Percentiles rank a stretch among this genome's conserved stretches.
phyloP scores from a whole-genome alignment of 2,113 vertebrate species.

The Rhea americana region DNA sequence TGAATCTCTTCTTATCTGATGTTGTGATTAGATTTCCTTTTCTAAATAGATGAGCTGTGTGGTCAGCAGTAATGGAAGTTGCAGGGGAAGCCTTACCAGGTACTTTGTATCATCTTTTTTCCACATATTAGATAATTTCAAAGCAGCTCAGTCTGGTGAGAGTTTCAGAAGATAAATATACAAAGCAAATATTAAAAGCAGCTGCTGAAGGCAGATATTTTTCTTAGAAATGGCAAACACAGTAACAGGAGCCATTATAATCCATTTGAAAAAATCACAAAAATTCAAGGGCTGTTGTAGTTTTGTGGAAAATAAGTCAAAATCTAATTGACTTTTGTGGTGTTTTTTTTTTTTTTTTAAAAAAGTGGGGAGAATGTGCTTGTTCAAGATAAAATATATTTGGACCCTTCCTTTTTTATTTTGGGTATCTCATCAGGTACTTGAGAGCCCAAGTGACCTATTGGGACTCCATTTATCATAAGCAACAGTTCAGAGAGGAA shows the following conservation, averaged over 20 bases:
- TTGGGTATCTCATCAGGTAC: neutral
- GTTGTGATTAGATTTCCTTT: neutral
- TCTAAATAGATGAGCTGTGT: neutral
- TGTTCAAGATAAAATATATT: neutral
- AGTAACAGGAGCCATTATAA: neutral
- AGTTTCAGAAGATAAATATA: neutral
- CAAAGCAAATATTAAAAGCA: neutral
- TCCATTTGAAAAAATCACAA: neutral
- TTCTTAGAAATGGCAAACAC: neutral
- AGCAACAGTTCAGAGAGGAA: neutral
- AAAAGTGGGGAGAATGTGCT: neutral
- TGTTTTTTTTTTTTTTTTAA: neutral
- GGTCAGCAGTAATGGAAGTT: neutral
- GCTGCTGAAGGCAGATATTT: neutral
- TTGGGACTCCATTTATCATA: neutral
- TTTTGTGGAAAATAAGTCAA: neutral
- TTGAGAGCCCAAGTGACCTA: neutral
- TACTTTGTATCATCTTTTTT: neutral
- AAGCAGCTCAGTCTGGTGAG: neutral
- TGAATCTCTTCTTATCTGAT: neutral
- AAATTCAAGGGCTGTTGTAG: neutral
- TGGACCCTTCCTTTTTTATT: neutral
- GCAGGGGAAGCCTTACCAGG: neutral
- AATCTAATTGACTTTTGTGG: neutral
- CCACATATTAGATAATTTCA: neutral